Base-by-base conservation (phyloP, 2,113 vertebrate species). In the Laterallus jamaicensis region DNA sequence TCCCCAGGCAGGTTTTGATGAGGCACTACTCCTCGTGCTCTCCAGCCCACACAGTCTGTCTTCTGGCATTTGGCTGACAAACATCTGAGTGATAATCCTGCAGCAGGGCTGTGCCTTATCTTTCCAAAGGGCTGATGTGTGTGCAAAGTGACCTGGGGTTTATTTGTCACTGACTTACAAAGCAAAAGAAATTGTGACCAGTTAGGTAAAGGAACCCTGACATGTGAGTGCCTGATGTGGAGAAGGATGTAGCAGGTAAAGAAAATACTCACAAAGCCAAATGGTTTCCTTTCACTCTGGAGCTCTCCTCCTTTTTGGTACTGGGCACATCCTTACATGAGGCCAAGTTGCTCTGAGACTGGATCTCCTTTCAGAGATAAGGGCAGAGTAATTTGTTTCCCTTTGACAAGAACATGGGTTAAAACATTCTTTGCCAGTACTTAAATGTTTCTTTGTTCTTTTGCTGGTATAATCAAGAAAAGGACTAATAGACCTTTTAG, bases 311-410 rank as follows among this genome's bases (percentile, higher is more conserved):
- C 35, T 85, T 68, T 90, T 90, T 69, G 88, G 60, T 94, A n/a
- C 26, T 47, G 79, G 70, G 42, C 71, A 84, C 31, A 87, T 78
- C 80, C 60, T 95, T 2, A 11, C 52, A 31, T 52, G 76, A 93
- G 82, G 81, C 92, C 58, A 68, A 76, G 74, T 82, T 90, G 68
- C 64, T 76, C 78, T 54, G 75, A 79, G 88, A 28, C 54, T 94
- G 94, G 94, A 96, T 97, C 90, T 47, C 89, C 90, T 97, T 97
- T 97, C 97, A 96, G 70, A 97, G 97, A 96, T 95, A 97, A 97
- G 92, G 67, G 35, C 75, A 92, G 73, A 93, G 73, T 87, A 96
- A 97, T 97, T 97, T 97, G 96, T 96, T 95, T 91, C 86, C 31
- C 19, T 97, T 97, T 97, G 92, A 97, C 0, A 2, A 63, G 56